Conservation (phyloP, 2,797 vertebrate species). For the Micropoecilia bifurca region DNA sequence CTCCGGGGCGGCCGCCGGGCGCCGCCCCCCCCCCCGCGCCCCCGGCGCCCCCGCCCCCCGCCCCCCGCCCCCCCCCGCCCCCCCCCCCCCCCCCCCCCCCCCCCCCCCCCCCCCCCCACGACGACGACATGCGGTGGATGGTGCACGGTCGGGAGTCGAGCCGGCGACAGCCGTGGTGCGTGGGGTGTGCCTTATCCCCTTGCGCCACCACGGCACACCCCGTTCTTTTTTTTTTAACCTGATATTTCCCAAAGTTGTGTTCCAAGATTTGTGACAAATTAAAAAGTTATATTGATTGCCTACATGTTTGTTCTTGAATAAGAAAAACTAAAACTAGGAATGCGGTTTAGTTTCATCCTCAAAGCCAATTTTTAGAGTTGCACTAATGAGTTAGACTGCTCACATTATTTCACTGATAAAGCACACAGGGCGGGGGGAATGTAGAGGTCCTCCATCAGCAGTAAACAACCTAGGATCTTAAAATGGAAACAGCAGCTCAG, state of each 20-base stretch:
- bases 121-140: too few species aligned
- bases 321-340: background rate
- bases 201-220: too few species aligned
- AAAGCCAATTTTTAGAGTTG: background rate
- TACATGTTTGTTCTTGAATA: background rate
- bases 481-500: slow-evolving; percentile 44
- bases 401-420: background rate
- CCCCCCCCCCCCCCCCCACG: too few species aligned
- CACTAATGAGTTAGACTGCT: background rate
- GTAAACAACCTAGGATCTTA: slow-evolving; percentile 21
- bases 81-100: too few species aligned
- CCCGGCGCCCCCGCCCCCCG: too few species aligned
- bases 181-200: too few species aligned
- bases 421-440: background rate
- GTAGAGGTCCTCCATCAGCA: background rate
- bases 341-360: background rate
- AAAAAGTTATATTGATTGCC: background rate
- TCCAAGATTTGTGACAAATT: background rate
- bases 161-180: too few species aligned
- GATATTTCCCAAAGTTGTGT: background rate
- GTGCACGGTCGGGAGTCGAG: too few species aligned
- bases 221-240: background rate
- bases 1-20: too few species aligned
- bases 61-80: too few species aligned
- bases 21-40: too few species aligned